Evolutionary conservation across 1,140 invertebrate genomes (phyloP), one percentile per base, ranked within the genome.

Genomic region (Trichomalopsis sarcophagae): DNA sequence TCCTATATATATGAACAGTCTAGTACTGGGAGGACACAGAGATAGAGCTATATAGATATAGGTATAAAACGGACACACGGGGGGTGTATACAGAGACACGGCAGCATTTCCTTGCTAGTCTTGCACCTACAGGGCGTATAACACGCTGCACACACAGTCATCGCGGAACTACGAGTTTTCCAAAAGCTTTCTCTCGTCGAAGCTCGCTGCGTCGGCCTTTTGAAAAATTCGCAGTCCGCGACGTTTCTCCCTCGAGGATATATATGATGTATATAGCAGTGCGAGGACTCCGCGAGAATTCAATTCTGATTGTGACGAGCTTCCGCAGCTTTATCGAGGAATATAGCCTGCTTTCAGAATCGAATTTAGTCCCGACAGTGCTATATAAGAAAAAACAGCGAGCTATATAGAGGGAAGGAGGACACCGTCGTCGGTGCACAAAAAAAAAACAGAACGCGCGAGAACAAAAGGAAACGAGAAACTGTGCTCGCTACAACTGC

Each of bases 401-500:
- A 27, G 27, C 27, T 27, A 27, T 27, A 27, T 50, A 50, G 7
- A 17, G 21, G 55, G 21, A 62, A n/a, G n/a, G 21, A n/a, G 55
- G 17, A 7, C 17, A 62, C 17, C 55, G 55, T 62, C 55, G 55
- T 6, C 17, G 55, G 17, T 62, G 55, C 55, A 62, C 17, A 71
- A 21, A 71, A 71, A 9, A 71, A n/a, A 71, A 7, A 71, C 7
- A 71, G 27, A 74, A 1, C 36, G 27, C 27, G 27, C 27, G 13
- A 82, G 17, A 74, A 50, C 62, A 55, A 36, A 4, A 73, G 36
- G n/a, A 9, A 74, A 74, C 68, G 13, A 55, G 13, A 82, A 66
- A 75, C 4, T 75, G 30, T 76, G 73, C 81, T 74, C 27, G 27
- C 55, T 71, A 71, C 10, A 82, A 33, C 55, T 75, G 81, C 81